Percentiles rank a stretch among this genome's conserved stretches.
Conservation (phyloP, 2,888 invertebrate genomes). For the Ectropis crepuscularia region DNA sequence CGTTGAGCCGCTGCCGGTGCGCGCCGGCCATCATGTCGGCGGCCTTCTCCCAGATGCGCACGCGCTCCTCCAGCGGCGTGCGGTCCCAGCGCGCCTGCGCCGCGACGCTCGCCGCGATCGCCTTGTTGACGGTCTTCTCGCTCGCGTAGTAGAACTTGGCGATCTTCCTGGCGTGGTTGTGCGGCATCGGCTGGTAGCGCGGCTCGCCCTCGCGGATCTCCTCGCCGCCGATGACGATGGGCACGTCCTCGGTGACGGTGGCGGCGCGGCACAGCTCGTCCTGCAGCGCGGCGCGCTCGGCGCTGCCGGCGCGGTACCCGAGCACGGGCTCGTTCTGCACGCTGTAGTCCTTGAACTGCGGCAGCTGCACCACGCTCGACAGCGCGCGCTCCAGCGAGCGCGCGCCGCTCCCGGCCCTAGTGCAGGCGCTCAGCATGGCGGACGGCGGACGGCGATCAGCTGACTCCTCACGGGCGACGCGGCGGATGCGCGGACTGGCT, state of each 20-base stretch:
- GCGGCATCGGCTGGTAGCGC: slow-evolving; percentile 94
- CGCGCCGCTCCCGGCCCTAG: slow-evolving; percentile 83
- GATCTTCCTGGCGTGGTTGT: slow-evolving; percentile 93
- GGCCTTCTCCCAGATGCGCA: slow-evolving; percentile 93
- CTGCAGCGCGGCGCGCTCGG: slow-evolving; percentile 90
- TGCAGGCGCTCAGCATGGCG: slow-evolving; percentile 59
- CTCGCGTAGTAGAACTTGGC: slow-evolving; percentile 97
- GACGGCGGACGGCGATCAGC: slow-evolving; percentile 9
- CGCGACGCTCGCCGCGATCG: slow-evolving; percentile 91
- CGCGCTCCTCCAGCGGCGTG: slow-evolving; percentile 91
- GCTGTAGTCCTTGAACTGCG: slow-evolving; percentile 87
- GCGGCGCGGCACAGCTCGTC: slow-evolving; percentile 88
- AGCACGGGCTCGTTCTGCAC: slow-evolving; percentile 92
- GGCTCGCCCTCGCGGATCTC: slow-evolving; percentile 90
- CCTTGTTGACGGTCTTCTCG: slow-evolving; percentile 91
- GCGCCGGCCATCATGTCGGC: slow-evolving; percentile 95
- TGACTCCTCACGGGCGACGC: slow-evolving; percentile 17
- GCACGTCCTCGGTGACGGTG: slow-evolving; percentile 91
- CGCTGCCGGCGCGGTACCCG: slow-evolving; percentile 92
- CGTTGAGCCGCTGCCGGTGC: slow-evolving; percentile 95
- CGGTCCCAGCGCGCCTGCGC: slow-evolving; percentile 96
- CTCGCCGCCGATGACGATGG: slow-evolving; percentile 98
- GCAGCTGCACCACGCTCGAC: slow-evolving; percentile 87
- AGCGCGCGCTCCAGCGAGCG: slow-evolving; percentile 80
- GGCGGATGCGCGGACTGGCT: slow-evolving; percentile 21